phyloP scores from a whole-genome alignment of 2,797 vertebrate species.

The Cuculus canorus region DNA sequence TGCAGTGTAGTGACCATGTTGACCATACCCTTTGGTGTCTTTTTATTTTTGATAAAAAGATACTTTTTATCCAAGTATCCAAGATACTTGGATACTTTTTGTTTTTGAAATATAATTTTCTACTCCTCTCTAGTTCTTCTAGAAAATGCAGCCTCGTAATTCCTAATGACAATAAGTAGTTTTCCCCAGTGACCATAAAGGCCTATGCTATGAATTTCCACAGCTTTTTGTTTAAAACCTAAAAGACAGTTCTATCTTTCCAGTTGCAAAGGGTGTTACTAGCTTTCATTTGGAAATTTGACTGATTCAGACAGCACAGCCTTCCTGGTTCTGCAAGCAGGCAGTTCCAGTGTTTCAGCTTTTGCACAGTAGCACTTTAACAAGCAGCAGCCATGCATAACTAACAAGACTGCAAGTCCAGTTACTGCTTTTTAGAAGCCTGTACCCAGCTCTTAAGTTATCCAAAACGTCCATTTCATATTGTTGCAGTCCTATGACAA shows the following conservation, averaged over 20 bases:
- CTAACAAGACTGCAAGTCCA: constrained; percentile 32
- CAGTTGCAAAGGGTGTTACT: not conserved
- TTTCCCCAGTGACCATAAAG: not conserved
- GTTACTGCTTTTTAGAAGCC: constrained; percentile 19
- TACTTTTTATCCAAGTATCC: no score
- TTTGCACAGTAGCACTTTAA: constrained; percentile 57
- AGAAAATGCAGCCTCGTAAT: not conserved
- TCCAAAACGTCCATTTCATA: not conserved
- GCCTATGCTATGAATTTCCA: not conserved
- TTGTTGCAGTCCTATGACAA: not conserved
- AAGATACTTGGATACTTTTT: not conserved
- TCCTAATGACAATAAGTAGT: not conserved
- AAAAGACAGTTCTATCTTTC: not conserved
- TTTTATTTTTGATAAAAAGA: no score
- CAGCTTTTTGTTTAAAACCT: not conserved
- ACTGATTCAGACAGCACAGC: not conserved
- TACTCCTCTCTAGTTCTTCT: not conserved
- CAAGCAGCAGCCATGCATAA: constrained; percentile 58
- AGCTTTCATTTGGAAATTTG: not conserved
- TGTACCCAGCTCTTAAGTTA: not conserved
- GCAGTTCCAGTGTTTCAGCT: constrained; percentile 51
- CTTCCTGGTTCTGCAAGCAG: constrained; percentile 41
- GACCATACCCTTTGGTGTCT: not conserved
- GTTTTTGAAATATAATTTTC: not conserved
- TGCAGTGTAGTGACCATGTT: not conserved